A percentile compares a stretch with the other conserved stretches of the same genome.
Evolutionary conservation across 1,140 invertebrate species (phyloP).

Genomic region (Camponotus vicinus): DNA sequence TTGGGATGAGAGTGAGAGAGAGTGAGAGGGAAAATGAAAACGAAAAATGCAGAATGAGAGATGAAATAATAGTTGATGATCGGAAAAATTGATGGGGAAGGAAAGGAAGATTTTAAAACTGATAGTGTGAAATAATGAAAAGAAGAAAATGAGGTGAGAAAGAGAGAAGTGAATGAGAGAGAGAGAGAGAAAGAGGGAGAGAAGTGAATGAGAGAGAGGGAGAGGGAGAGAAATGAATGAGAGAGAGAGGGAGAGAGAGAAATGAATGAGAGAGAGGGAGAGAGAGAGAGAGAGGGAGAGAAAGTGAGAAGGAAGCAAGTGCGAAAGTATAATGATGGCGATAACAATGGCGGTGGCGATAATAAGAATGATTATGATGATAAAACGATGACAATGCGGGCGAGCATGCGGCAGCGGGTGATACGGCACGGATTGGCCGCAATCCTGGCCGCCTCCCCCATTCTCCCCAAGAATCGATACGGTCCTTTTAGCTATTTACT

Average conservation of each 20-base stretch:
- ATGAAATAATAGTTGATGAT: background rate
- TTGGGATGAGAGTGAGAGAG: background rate
- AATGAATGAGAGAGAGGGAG: background rate
- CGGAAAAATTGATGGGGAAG: slow-evolving; percentile 22
- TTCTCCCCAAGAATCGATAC: slow-evolving; percentile 68
- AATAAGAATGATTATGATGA: slow-evolving; percentile 31
- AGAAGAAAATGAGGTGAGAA: background rate
- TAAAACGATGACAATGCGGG: slow-evolving; percentile 54
- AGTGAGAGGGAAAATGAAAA: slow-evolving; percentile 1
- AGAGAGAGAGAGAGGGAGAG: background rate
- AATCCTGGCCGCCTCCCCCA: slow-evolving; percentile 67
- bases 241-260: background rate
- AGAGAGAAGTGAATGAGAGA: background rate
- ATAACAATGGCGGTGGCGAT: slow-evolving; percentile 29
- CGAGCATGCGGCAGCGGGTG: slow-evolving; percentile 74
- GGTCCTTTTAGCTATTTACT: slow-evolving; percentile 81
- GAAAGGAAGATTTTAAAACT: background rate
- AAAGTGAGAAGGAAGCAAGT: background rate
- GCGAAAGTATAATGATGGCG: slow-evolving; percentile 37
- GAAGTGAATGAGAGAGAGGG: background rate
- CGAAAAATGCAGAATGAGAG: background rate
- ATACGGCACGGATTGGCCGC: slow-evolving; percentile 69
- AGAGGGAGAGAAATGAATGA: slow-evolving; percentile 5
- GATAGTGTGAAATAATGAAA: background rate
- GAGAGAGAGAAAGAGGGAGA: background rate